These are phyloP conservation scores for Pavo muticus DNA, from an alignment of 2,113 vertebrate species.

Conservation along the genomic window DNA sequence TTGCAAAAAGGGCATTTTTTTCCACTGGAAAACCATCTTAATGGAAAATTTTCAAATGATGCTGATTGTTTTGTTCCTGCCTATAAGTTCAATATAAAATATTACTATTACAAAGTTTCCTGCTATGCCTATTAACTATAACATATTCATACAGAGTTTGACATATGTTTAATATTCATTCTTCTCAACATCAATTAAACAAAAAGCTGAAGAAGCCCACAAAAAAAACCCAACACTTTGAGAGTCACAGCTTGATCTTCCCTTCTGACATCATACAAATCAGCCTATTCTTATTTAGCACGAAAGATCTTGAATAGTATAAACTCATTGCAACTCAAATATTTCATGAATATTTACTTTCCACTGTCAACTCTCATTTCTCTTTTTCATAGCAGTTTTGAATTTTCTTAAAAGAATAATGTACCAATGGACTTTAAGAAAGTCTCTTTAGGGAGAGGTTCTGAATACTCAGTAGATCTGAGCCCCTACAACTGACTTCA, in stretches of 20 bases:
- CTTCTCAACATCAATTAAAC: not conserved
- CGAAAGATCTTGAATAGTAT: not conserved
- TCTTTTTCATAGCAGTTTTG: not conserved
- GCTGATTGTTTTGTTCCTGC: not conserved
- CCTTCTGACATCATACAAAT: not conserved
- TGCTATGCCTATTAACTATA: not conserved
- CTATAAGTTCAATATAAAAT: not conserved
- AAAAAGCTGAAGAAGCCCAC: not conserved
- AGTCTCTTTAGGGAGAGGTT: not conserved
- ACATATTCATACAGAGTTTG: not conserved
- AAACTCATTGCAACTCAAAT: not conserved
- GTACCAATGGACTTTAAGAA: not conserved
- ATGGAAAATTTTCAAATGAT: not conserved
- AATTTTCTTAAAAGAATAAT: not conserved
- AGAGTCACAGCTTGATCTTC: not conserved
- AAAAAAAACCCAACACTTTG: not conserved
- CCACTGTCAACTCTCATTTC: not conserved
- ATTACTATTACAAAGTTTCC: not conserved
- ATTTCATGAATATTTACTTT: not conserved
- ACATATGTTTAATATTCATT: conserved; percentile 29
- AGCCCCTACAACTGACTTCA: fast-evolving
- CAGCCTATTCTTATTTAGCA: not conserved
- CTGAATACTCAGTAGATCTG: not conserved
- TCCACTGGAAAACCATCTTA: not conserved
- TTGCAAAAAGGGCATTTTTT: not conserved